Percentiles rank a stretch among this genome's conserved stretches.
These are phyloP conservation scores for Paramormyrops kingsleyae DNA, from an alignment of 2,113 vertebrate genomes.

Conservation along the genomic window DNA sequence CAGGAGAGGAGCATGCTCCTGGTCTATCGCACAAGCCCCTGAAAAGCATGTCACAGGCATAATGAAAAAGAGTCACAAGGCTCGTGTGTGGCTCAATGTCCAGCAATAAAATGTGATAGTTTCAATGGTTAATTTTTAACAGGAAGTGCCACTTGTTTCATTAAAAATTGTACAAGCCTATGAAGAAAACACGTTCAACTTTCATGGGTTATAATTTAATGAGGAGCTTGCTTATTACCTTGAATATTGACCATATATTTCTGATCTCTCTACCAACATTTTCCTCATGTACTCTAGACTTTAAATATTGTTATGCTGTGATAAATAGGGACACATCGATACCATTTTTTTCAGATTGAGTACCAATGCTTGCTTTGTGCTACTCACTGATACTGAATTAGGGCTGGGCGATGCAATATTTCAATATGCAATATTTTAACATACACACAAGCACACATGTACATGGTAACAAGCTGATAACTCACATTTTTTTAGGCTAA, in stretches of 20 bases:
- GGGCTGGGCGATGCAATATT: neutral
- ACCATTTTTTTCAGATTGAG: neutral
- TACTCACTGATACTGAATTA: neutral
- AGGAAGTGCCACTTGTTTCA: neutral
- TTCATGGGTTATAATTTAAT: neutral
- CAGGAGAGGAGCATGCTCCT: neutral
- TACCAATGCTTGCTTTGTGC: neutral
- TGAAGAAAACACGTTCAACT: neutral
- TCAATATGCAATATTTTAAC: too few species aligned
- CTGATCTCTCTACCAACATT: neutral
- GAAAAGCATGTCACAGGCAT: neutral
- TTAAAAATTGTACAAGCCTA: neutral
- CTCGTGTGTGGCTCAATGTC: neutral
- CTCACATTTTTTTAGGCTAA: too few species aligned
- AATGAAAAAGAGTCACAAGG: neutral
- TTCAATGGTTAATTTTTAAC: neutral
- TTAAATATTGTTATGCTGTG: neutral
- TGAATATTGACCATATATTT: neutral
- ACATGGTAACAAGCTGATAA: too few species aligned
- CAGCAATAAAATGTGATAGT: neutral
- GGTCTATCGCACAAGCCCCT: neutral
- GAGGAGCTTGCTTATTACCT: neutral
- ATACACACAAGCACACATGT: too few species aligned
- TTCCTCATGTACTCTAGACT: neutral
- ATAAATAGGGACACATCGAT: neutral